Percentiles rank a stretch among this genome's conserved stretches.
These are phyloP conservation scores for Corythoichthys intestinalis DNA, from an alignment of 2,113 vertebrate species.

Conservation along the genomic window DNA sequence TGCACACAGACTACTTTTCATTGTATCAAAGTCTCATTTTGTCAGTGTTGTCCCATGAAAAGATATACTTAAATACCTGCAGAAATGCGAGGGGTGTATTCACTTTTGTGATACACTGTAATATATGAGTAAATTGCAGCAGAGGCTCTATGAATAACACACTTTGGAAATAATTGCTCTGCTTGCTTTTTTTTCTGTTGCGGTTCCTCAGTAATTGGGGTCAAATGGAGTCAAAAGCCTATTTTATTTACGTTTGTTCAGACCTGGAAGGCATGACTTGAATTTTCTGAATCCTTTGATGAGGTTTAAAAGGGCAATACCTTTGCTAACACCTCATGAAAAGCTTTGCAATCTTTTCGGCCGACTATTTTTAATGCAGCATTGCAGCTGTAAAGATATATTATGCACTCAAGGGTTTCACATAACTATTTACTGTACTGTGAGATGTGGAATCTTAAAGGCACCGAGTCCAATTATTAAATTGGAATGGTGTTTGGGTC, in stretches of 20 bases:
- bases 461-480: neutral
- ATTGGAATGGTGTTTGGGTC: constrained; percentile 3
- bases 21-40: too few species aligned
- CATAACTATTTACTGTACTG: neutral
- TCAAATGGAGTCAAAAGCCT: constrained; percentile 9
- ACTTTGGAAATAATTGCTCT: constrained; percentile 1
- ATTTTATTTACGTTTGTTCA: neutral
- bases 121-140: constrained; percentile 1
- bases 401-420: neutral
- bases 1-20: too few species aligned
- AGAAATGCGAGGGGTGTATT: too few species aligned
- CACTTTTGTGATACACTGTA: too few species aligned
- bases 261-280: neutral
- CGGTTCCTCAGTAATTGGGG: constrained; percentile 10
- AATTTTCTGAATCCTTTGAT: neutral
- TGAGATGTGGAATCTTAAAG: neutral
- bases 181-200: neutral
- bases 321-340: neutral
- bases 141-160: constrained; percentile 15
- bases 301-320: neutral
- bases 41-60: too few species aligned
- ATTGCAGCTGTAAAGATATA: neutral
- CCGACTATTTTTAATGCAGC: neutral
- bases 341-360: neutral
- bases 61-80: too few species aligned